Evolutionary conservation across 1,140 invertebrate species (phyloP).

Genomic region (Phthorimaea operculella): DNA sequence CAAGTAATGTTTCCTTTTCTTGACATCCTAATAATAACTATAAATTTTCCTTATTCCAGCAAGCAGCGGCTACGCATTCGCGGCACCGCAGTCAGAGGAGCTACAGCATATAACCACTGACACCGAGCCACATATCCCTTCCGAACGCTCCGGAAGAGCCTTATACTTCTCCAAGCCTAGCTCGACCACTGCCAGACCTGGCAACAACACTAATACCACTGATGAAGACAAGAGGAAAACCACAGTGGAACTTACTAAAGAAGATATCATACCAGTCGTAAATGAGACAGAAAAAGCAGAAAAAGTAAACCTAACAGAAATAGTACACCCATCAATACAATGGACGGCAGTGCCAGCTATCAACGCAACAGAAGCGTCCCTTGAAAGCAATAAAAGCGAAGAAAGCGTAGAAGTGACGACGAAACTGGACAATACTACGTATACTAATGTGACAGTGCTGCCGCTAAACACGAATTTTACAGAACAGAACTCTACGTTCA

Average conservation of each 20-base stretch:
- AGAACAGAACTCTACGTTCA: conserved; percentile 6
- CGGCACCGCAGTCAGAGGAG: conserved; percentile 49
- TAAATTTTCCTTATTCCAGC: conserved; percentile 30
- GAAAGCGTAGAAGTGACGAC: conserved; percentile 21
- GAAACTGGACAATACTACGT: conserved; percentile 2
- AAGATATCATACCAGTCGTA: conserved; percentile 5
- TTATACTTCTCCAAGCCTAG: conserved; percentile 53
- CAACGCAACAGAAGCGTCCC: conserved; percentile 31
- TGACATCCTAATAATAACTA: neutral
- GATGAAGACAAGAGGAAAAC: no score
- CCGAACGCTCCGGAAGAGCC: conserved; percentile 45
- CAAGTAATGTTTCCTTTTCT: no score
- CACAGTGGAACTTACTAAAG: conserved; percentile 8
- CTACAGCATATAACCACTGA: conserved; percentile 28
- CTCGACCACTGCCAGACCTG: conserved; percentile 17
- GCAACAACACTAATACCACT: conserved; percentile 17
- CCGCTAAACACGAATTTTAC: conserved; percentile 11
- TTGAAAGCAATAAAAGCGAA: conserved; percentile 33
- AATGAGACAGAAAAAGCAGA: conserved; percentile 7
- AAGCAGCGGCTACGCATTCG: conserved; percentile 33
- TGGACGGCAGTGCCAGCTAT: conserved; percentile 27
- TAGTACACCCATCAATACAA: conserved; percentile 24
- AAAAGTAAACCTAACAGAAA: conserved; percentile 20
- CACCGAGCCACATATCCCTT: conserved; percentile 20
- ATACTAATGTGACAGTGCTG: neutral